Conservation (phyloP, 2,888 invertebrate species). For the Pocota personata region DNA sequence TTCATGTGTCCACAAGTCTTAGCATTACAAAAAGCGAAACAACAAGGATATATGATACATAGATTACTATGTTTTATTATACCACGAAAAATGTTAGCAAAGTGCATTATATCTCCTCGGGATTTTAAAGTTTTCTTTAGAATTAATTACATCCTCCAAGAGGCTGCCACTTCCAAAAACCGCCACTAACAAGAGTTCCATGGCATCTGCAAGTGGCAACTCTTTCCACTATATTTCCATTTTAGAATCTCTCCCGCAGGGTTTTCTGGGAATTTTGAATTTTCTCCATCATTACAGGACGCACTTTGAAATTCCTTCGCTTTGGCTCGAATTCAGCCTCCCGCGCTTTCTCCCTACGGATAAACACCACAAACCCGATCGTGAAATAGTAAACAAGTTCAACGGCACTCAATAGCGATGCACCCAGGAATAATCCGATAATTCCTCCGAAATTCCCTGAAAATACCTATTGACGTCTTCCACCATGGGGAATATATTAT, state of each 20-base stretch:
- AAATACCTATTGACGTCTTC: constrained; percentile 70
- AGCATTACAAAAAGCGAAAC: too few relatives aligned
- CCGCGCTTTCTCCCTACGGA: constrained; percentile 40
- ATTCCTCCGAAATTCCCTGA: constrained; percentile 83
- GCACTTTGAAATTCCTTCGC: constrained; percentile 37
- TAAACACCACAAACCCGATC: constrained; percentile 78
- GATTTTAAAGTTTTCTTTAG: not conserved
- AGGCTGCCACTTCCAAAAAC: not conserved
- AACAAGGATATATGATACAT: too few relatives aligned
- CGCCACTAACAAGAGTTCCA: not conserved
- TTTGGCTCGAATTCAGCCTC: not conserved
- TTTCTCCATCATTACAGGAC: constrained; percentile 9
- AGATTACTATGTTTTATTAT: not conserved
- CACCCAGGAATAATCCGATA: constrained; percentile 83
- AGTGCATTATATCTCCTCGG: not conserved
- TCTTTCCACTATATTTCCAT: not conserved
- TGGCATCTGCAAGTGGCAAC: not conserved
- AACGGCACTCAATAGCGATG: constrained; percentile 82
- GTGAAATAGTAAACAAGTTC: constrained; percentile 82
- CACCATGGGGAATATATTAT: not conserved
- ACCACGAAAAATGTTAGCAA: not conserved
- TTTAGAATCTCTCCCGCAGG: constrained; percentile 3
- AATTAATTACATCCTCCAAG: not conserved
- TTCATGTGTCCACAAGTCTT: too few relatives aligned
- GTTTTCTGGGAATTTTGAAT: not conserved